Evolutionary conservation across 2,888 invertebrate species (phyloP).

Genomic region (Tipula unca): DNA sequence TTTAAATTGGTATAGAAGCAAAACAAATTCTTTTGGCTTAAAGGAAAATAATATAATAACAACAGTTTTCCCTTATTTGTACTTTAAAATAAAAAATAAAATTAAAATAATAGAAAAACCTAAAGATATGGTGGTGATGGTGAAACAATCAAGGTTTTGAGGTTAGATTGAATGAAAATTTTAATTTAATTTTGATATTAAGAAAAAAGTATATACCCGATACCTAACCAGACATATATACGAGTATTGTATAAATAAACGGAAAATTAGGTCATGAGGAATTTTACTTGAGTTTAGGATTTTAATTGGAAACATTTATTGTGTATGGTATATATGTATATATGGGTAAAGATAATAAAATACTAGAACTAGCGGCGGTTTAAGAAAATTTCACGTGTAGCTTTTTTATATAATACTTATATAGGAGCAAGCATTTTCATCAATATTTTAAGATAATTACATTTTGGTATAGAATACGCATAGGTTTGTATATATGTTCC

Average conservation of each 20-base stretch:
- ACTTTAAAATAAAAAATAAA: not conserved
- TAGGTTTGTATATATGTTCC: not conserved
- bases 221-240: not conserved
- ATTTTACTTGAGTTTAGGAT: not conserved
- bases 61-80: not conserved
- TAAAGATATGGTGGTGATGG: no score
- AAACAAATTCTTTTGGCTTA: not conserved
- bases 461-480: not conserved
- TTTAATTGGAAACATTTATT: not conserved
- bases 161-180: not conserved
- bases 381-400: not conserved
- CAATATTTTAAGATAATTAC: slow-evolving; percentile 8
- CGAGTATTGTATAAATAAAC: not conserved
- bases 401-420: not conserved
- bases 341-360: not conserved
- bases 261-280: not conserved
- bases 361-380: not conserved
- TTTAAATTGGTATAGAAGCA: not conserved
- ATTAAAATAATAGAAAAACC: not conserved
- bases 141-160: not conserved
- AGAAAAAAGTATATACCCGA: not conserved
- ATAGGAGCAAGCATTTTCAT: not conserved
- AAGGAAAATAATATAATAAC: not conserved
- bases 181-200: not conserved
- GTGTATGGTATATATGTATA: not conserved